phyloP scores from a whole-genome alignment of 2,888 invertebrate genomes.

The Dione vanillae region DNA sequence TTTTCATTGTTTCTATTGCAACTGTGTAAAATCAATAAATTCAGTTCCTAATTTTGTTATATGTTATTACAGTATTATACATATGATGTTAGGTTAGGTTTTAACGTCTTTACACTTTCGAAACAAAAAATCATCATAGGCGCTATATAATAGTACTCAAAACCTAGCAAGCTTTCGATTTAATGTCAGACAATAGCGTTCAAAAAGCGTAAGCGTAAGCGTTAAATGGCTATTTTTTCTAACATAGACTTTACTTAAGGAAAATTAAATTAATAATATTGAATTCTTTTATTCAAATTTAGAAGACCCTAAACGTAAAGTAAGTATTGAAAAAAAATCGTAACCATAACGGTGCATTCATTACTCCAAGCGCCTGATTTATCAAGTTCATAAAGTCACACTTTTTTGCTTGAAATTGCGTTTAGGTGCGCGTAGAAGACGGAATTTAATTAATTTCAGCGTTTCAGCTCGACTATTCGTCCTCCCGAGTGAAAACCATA shows the following conservation, averaged over 20 bases:
- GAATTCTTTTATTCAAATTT: neutral
- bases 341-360: neutral
- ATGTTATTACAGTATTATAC: no score
- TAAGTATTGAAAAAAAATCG: neutral
- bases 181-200: no score
- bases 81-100: no score
- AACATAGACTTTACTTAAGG: no score
- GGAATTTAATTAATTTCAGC: slow-evolving; percentile 79
- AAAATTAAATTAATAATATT: neutral
- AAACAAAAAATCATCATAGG: no score
- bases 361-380: slow-evolving; percentile 29
- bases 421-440: slow-evolving; percentile 65
- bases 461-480: slow-evolving; percentile 72
- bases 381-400: slow-evolving; percentile 38
- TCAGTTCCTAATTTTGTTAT: no score
- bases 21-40: slow-evolving; percentile 1
- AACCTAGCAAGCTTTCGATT: no score
- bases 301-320: neutral
- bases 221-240: no score
- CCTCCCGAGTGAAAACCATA: slow-evolving; percentile 73
- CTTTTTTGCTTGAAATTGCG: slow-evolving; percentile 60
- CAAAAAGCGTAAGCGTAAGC: no score
- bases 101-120: no score
- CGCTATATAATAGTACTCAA: no score
- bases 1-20: slow-evolving; percentile 24